Evolutionary conservation across 2,797 vertebrate genomes (phyloP).

Genomic region (Carcharodon carcharias): DNA sequence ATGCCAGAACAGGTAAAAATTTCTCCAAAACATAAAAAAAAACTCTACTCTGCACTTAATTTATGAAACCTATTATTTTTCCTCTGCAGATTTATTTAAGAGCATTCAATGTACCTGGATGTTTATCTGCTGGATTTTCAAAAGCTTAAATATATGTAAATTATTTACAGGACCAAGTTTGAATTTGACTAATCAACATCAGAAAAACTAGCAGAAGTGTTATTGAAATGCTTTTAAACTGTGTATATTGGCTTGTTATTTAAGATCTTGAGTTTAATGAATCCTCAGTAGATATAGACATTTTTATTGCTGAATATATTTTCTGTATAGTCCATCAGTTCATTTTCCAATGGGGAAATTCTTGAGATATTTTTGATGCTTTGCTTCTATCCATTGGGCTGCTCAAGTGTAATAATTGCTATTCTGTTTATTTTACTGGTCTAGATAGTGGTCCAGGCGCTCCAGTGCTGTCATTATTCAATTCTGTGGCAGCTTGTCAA

Average conservation of each 20-base stretch:
- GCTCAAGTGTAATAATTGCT: neutral
- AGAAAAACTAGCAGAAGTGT: neutral
- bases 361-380: neutral
- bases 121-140: neutral
- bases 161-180: neutral
- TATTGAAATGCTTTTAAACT: neutral
- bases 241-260: neutral
- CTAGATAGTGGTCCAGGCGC: constrained; percentile 92
- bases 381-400: neutral
- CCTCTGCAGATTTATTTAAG: neutral
- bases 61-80: neutral
- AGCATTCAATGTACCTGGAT: neutral
- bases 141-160: neutral
- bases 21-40: neutral
- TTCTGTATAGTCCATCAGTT: neutral
- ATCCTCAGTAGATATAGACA: neutral
- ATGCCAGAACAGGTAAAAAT: constrained; percentile 90
- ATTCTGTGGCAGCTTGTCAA: constrained; percentile 98
- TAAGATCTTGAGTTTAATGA: neutral
- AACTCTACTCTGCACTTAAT: neutral
- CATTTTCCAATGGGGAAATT: neutral
- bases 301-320: neutral
- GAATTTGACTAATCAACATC: neutral
- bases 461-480: constrained; percentile 98
- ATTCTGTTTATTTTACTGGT: constrained; percentile 45